phyloP scores from a whole-genome alignment of 1,140 invertebrate species.

The Macrocentrus cingulum region DNA sequence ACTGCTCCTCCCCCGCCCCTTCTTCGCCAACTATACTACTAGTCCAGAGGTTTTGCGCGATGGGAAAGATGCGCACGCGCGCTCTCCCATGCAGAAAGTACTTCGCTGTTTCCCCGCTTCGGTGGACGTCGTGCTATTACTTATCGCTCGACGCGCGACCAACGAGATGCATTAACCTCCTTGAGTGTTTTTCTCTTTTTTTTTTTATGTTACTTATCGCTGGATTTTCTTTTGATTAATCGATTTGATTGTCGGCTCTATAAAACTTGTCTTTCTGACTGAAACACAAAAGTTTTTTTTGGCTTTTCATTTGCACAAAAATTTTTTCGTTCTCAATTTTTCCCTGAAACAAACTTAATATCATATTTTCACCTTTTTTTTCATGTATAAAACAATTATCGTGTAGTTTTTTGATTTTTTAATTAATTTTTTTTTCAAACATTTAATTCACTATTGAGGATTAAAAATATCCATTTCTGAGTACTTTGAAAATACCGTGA shows the following conservation, averaged over 20 bases:
- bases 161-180: conserved; percentile 17
- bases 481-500: too few relatives aligned
- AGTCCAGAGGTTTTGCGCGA: conserved; percentile 2
- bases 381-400: neutral
- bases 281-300: too few relatives aligned
- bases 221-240: too few relatives aligned
- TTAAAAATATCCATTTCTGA: too few relatives aligned
- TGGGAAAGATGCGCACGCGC: neutral
- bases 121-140: conserved; percentile 15
- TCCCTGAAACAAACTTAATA: neutral
- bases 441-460: neutral
- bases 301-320: too few relatives aligned
- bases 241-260: too few relatives aligned
- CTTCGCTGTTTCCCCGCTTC: conserved; percentile 5
- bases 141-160: conserved; percentile 16
- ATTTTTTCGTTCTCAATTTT: too few relatives aligned
- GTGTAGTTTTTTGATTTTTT: neutral
- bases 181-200: neutral
- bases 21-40: conserved; percentile 13
- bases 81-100: conserved; percentile 5
- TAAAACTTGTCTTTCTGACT: too few relatives aligned
- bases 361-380: too few relatives aligned
- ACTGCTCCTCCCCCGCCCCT: conserved; percentile 28
- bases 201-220: neutral
- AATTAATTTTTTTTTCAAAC: neutral